Percentiles rank a stretch among this genome's conserved stretches.
phyloP scores from a whole-genome alignment of 2,113 vertebrate species.

The Pseudolaguvia tuberculata region DNA sequence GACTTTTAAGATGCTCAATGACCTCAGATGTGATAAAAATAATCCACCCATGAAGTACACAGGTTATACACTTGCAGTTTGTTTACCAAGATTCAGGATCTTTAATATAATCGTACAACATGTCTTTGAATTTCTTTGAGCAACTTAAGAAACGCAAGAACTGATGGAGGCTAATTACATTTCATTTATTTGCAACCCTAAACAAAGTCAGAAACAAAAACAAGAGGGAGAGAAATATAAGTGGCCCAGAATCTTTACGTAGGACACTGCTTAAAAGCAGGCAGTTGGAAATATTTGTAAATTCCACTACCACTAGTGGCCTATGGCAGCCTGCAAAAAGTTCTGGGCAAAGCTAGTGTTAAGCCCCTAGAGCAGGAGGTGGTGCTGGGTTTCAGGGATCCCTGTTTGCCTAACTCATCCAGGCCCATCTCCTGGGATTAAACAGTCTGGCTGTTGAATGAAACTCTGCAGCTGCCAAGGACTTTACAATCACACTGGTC shows the following conservation, averaged over 20 bases:
- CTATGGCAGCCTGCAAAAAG: constrained; percentile 27
- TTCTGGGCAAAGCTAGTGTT: constrained; percentile 25
- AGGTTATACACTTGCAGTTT: constrained; percentile 27
- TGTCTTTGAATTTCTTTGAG: constrained; percentile 2
- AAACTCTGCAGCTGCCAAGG: constrained; percentile 36
- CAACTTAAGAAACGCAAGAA: too few species aligned
- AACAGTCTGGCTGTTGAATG: constrained; percentile 40
- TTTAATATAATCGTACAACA: constrained; percentile 16
- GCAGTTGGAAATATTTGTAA: constrained; percentile 36
- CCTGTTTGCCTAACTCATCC: constrained; percentile 45
- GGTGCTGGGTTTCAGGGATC: constrained; percentile 42
- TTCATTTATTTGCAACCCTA: background rate
- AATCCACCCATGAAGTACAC: constrained; percentile 16
- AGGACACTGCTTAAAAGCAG: constrained; percentile 26
- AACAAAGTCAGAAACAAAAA: constrained; percentile 5
- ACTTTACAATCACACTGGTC: constrained; percentile 45
- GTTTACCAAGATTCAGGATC: constrained; percentile 7
- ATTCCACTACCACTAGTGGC: constrained; percentile 18
- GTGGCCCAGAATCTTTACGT: background rate
- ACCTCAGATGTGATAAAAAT: constrained; percentile 3
- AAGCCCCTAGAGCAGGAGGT: constrained; percentile 25
- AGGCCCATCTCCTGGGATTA: constrained; percentile 45
- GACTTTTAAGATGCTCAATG: background rate
- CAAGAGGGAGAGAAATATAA: background rate
- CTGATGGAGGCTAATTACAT: too few species aligned